Percentiles rank a stretch among this genome's conserved stretches.
Evolutionary conservation across 2,113 vertebrate species (phyloP).

Genomic region (Cricetomys ansorgei): DNA sequence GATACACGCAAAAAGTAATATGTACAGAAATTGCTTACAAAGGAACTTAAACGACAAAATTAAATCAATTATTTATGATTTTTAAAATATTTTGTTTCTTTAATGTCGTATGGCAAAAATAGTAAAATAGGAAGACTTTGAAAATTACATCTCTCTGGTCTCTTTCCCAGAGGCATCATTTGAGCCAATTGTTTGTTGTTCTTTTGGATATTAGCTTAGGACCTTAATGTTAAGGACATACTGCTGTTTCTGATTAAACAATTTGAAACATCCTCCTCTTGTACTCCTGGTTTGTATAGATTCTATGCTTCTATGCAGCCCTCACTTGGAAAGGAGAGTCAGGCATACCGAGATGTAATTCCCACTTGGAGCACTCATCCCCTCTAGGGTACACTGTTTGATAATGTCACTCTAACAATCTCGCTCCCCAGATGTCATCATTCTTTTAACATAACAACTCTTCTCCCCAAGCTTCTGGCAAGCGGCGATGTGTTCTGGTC

Average conservation of each 20-base stretch:
- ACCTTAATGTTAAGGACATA: neutral
- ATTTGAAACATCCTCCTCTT: conserved; percentile 12
- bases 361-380: conserved; percentile 16
- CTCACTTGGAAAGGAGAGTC: neutral
- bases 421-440: neutral
- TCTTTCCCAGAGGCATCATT: conserved; percentile 6
- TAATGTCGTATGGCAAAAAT: neutral
- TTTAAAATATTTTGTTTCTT: conserved; percentile 33
- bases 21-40: neutral
- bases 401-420: neutral
- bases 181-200: conserved; percentile 23
- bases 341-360: conserved; percentile 15
- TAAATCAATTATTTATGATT: conserved; percentile 7
- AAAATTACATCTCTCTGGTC: neutral
- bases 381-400: neutral
- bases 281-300: neutral
- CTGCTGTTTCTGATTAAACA: conserved; percentile 23
- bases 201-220: conserved; percentile 4
- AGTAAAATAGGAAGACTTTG: neutral
- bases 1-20: neutral
- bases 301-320: neutral
- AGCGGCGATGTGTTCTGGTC: neutral
- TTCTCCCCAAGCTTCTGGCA: neutral
- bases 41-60: conserved; percentile 16
- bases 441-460: neutral